Evolutionary conservation across 2,113 vertebrate species (phyloP).

Genomic region (Erpornis zantholeuca): DNA sequence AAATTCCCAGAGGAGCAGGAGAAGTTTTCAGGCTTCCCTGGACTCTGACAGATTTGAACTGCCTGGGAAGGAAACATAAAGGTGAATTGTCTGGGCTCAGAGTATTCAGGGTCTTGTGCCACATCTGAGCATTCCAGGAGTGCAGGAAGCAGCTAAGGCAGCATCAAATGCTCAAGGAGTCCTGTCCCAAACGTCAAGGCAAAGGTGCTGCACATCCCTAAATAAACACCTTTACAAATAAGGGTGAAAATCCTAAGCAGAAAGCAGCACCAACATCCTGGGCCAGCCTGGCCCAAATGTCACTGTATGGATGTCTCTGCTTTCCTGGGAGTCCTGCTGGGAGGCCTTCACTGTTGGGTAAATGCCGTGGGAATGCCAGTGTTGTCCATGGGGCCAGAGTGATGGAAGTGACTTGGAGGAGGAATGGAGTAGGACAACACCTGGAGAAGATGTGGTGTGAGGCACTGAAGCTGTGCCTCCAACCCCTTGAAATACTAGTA

Average conservation of each 20-base stretch:
- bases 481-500: neutral
- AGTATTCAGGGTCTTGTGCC: neutral
- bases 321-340: neutral
- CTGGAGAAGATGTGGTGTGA: neutral
- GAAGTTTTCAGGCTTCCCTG: too few species aligned
- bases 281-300: neutral
- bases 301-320: too few species aligned
- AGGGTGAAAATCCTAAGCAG: neutral
- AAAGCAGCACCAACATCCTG: neutral
- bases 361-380: neutral
- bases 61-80: neutral
- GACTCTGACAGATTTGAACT: too few species aligned
- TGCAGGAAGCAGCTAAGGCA: neutral
- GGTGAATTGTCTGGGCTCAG: neutral
- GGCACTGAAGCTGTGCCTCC: neutral
- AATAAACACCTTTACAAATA: neutral
- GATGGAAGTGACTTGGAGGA: neutral
- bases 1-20: too few species aligned
- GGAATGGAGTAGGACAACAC: neutral
- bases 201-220: neutral
- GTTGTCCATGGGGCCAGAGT: rapidly evolving
- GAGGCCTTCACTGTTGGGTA: neutral
- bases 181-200: neutral
- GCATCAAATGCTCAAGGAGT: neutral
- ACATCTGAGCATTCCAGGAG: neutral